Evolutionary conservation across 1,140 invertebrate genomes (phyloP).

Genomic region (Ridgeia piscesae): DNA sequence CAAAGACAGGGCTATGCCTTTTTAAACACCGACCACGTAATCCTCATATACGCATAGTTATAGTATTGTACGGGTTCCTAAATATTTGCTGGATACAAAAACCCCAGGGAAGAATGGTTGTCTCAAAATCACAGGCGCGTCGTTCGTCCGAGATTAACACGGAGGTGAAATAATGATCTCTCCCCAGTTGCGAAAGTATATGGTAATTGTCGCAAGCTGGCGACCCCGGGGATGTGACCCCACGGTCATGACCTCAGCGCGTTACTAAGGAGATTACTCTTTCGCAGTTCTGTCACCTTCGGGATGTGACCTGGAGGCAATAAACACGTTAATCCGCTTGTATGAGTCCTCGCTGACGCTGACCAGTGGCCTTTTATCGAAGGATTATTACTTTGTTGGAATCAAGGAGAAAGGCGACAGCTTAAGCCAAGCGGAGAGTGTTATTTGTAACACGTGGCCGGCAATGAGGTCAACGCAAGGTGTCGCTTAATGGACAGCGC

Average conservation of each 20-base stretch:
- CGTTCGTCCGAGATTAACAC: too few species aligned
- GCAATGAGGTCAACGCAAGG: neutral
- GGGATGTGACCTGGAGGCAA: neutral
- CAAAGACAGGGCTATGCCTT: too few species aligned
- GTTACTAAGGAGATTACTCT: neutral
- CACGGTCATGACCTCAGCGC: neutral
- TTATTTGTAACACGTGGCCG: neutral
- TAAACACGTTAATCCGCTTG: neutral
- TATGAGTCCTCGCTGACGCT: neutral
- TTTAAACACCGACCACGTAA: too few species aligned
- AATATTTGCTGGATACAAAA: too few species aligned
- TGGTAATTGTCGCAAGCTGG: neutral
- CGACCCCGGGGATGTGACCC: neutral
- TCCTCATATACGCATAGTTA: too few species aligned
- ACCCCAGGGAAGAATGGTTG: too few species aligned
- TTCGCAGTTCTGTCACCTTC: neutral
- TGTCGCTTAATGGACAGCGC: neutral
- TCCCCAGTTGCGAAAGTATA: too few species aligned
- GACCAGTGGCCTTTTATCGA: neutral
- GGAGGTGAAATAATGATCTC: too few species aligned
- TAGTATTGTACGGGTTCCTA: too few species aligned
- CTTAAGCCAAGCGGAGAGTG: neutral
- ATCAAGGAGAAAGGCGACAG: neutral
- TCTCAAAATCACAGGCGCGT: too few species aligned
- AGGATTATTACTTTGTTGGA: neutral